A percentile compares a stretch with the other conserved stretches of the same genome.
These are phyloP conservation scores for Pristionchus mayeri DNA, from an alignment of 2,888 invertebrate species.

Conservation along the genomic window DNA sequence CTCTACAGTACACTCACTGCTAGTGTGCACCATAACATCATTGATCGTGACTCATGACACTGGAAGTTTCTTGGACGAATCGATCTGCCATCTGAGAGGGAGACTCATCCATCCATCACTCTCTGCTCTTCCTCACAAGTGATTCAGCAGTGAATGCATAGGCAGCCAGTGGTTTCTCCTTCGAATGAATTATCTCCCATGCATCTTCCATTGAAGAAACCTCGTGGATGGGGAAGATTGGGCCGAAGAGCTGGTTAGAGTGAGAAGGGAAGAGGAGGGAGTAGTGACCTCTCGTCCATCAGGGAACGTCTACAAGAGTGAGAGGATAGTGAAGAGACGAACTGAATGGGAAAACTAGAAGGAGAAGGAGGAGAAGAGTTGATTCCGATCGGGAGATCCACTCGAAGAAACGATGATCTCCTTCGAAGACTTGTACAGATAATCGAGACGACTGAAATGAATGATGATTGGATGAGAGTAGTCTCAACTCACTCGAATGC, in stretches of 20 bases:
- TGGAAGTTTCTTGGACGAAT: slow-evolving; percentile 80
- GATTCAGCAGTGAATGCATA: slow-evolving; percentile 85
- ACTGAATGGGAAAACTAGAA: not conserved
- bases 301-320: slow-evolving; percentile 20
- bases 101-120: not conserved
- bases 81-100: slow-evolving; percentile 51
- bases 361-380: not conserved
- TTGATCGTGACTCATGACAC: slow-evolving; percentile 88
- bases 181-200: slow-evolving; percentile 85
- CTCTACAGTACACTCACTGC: slow-evolving; percentile 78
- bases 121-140: slow-evolving; percentile 12
- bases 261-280: not conserved
- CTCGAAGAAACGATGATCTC: slow-evolving; percentile 79
- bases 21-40: slow-evolving; percentile 88
- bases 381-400: slow-evolving; percentile 33
- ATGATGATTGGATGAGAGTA: not conserved
- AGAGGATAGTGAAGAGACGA: not conserved
- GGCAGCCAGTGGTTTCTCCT: slow-evolving; percentile 90
- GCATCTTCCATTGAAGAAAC: slow-evolving; percentile 89
- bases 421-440: not conserved
- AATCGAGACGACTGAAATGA: not conserved
- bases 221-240: slow-evolving; percentile 90
- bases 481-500: slow-evolving; percentile 25
- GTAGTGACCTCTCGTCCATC: slow-evolving; percentile 35
- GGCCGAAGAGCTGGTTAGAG: slow-evolving; percentile 88